Percentiles rank a stretch among this genome's conserved stretches.
These are phyloP conservation scores for Remorina albescens DNA, from an alignment of 2,797 vertebrate genomes.

Conservation along the genomic window DNA sequence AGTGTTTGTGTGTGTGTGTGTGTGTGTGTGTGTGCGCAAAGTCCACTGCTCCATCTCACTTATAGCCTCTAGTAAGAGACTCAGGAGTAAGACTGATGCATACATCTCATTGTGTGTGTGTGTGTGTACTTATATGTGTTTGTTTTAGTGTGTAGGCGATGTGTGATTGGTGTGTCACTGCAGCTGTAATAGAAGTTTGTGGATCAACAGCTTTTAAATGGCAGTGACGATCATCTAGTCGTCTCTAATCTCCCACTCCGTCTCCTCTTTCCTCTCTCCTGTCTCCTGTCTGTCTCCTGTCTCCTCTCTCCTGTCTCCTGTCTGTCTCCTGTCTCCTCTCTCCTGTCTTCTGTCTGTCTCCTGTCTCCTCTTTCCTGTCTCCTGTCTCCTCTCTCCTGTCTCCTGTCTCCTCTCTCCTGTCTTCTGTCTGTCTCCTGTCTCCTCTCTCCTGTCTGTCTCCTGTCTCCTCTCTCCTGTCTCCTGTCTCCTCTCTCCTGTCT, in stretches of 20 bases:
- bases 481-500: not conserved
- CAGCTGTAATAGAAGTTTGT: slow-evolving; percentile 53
- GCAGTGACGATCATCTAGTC: slow-evolving; percentile 33
- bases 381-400: slow-evolving; percentile 13
- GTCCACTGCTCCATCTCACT: slow-evolving; percentile 38
- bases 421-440: not conserved
- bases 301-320: not conserved
- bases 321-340: not conserved
- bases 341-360: slow-evolving; percentile 14
- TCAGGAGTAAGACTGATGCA: slow-evolving; percentile 32
- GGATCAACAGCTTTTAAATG: slow-evolving; percentile 42
- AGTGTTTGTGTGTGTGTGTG: slow-evolving; percentile 26
- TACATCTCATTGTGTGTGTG: slow-evolving; percentile 29
- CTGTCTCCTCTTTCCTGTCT: slow-evolving; percentile 3
- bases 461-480: slow-evolving; percentile 9
- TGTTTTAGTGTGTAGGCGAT: slow-evolving; percentile 8
- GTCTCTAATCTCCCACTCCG: slow-evolving; percentile 30
- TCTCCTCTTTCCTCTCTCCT: slow-evolving; percentile 8
- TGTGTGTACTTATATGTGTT: slow-evolving; percentile 17
- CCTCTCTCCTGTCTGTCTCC: slow-evolving; percentile 9
- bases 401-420: not conserved
- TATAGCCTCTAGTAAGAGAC: slow-evolving; percentile 39
- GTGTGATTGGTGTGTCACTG: slow-evolving; percentile 44
- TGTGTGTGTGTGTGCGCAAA: slow-evolving; percentile 29
- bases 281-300: not conserved